Evolutionary conservation across 2,113 vertebrate species (phyloP), one percentile per base, ranked within the genome.

Genomic region (Bos indicus): DNA sequence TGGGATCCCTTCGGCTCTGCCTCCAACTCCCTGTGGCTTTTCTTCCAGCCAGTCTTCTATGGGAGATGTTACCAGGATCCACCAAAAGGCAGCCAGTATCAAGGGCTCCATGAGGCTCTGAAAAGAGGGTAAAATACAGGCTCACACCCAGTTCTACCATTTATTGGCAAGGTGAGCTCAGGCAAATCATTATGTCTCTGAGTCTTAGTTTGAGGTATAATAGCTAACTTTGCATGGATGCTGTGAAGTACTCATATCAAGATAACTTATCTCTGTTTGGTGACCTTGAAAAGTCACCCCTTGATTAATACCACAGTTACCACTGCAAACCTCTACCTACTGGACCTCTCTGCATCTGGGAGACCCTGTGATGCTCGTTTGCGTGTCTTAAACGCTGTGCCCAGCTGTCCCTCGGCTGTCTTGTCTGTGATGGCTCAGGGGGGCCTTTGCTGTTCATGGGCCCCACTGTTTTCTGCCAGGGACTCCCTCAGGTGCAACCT

Each of bases 71-170:
- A 10, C 30, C 71, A 30, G 54, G 40, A 26, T 52, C 59, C 11
- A 2, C 77, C 7, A 3, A 3, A 6, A 40, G 43, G 17, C 3
- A 4, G 54, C 16, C 16, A 62, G 33, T 3, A 15, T 33, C 30
- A 33, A 48, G 40, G 67, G n/a, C 3, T 8, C 36, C 0, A 0
- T 1, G 8, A 8, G 1, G 3, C 11, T 7, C 12, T 14, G 15
- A 33, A 51, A 71, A 77, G 33, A 74, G 62, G 5, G 59, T 43
- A 13, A 11, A 57, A 3, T 26, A n/a, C 1, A 17, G n/a, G 48
- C 28, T 16, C 19, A 4, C 4, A 3, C n/a, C 56, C 71, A 9
- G 11, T 46, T 46, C 28, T 3, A 3, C n/a, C 23, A 19, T 10
- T 33, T 40, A 21, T 13, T 25, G 57, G 25, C 86, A 48, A 7